Evolutionary conservation across 2,888 invertebrate species (phyloP), one percentile per base, ranked within the genome.

Genomic region (Spodoptera picta): DNA sequence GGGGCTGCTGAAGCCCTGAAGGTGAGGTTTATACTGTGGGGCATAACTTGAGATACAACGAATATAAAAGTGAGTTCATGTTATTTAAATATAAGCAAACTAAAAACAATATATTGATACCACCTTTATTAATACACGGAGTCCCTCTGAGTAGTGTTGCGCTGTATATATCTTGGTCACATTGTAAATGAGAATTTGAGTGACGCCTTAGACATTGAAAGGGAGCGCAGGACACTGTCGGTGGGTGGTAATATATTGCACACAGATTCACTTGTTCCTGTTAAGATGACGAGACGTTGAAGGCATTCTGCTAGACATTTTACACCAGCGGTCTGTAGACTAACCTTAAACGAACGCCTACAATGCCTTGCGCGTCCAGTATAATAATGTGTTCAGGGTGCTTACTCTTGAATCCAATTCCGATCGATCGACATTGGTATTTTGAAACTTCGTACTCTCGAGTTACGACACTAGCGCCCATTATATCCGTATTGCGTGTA

Each of bases 101-200:
- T 31, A 19, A 42, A 4, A 19, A 43, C 12, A 48, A 12, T 36
- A 42, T 42, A 14, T 23, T 12, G 12, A 44, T 36, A 58, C 43
- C 49, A 43, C 27, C 58, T 45, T 31, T 31, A 44, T 50, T 14
- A 11, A 7, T 60, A 4, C 52, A 64, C n/a, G 54, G 57, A 14
- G n/a, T 36, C 2, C 14, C 27, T 11, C 48, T 62, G 4, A 41
- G 31, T 7, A 49, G 51, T 10, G 61, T 63, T 0, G n/a, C 52
- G 2, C 5, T 43, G n/a, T 68, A 68, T 55, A 51, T 72, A 72
- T 47, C 50, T 68, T 5, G 68, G 65, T 14, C 68, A 71, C 43
- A 36, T 63, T 5, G 24, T 70, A 11, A 64, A 52, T 19, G n/a
- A 43, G 10, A 58, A 66, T n/a, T 58, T 66, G 60, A 68, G 14